phyloP scores from a whole-genome alignment of 1,140 invertebrate species.

The Drosophila nasuta region DNA sequence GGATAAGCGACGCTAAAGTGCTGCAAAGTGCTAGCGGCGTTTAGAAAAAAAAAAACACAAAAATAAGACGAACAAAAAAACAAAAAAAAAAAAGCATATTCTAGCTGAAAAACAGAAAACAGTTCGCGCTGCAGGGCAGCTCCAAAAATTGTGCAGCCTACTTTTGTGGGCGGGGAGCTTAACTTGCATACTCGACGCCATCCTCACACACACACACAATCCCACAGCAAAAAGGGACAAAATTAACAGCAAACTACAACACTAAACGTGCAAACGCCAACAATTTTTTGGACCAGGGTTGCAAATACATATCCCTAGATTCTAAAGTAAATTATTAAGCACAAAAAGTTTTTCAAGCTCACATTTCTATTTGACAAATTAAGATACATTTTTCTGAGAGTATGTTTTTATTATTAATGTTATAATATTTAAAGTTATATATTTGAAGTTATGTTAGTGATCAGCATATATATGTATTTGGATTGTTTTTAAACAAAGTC shows the following conservation, averaged over 20 bases:
- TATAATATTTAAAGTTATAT: no score
- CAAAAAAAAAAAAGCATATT: slow-evolving; percentile 13
- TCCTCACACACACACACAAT: neutral
- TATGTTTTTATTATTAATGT: no score
- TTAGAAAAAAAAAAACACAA: slow-evolving; percentile 44
- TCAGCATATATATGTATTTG: no score
- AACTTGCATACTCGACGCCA: slow-evolving; percentile 27
- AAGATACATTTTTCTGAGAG: no score
- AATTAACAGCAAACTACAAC: slow-evolving; percentile 55
- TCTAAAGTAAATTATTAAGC: neutral
- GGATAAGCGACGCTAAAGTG: slow-evolving; percentile 67
- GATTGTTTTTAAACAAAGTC: no score
- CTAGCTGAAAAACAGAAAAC: slow-evolving; percentile 45
- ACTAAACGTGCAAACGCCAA: slow-evolving; percentile 54
- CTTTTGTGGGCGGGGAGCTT: slow-evolving; percentile 24
- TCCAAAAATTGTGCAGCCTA: slow-evolving; percentile 60
- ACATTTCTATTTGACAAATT: neutral
- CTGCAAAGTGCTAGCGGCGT: slow-evolving; percentile 57
- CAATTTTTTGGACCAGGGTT: slow-evolving; percentile 38
- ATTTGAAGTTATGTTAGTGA: no score
- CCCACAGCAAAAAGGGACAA: slow-evolving; percentile 33
- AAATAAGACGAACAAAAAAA: slow-evolving; percentile 25
- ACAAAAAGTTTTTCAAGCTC: neutral
- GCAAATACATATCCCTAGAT: neutral
- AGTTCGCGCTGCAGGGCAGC: slow-evolving; percentile 46